phyloP scores from a whole-genome alignment of 2,888 invertebrate species.

The Colostygia pectinataria region DNA sequence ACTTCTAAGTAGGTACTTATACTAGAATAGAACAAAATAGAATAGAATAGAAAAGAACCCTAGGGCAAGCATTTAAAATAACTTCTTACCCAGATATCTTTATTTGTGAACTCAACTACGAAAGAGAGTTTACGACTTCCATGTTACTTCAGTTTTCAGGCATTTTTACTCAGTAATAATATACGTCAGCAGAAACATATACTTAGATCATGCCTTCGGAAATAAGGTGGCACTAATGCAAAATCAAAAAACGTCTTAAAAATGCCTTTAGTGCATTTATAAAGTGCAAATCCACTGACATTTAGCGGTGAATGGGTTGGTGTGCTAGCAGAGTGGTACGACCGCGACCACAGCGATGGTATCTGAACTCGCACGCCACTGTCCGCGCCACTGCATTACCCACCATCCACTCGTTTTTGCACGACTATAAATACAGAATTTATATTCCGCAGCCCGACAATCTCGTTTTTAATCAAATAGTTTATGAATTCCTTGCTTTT shows the following conservation, averaged over 20 bases:
- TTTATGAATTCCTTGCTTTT: slow-evolving; percentile 29
- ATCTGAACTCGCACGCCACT: slow-evolving; percentile 49
- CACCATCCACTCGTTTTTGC: slow-evolving; percentile 31
- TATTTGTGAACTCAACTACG: too few species aligned
- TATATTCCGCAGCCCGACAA: slow-evolving; percentile 28
- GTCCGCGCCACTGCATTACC: slow-evolving; percentile 32
- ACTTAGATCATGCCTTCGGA: too few species aligned
- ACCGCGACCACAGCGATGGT: slow-evolving; percentile 45
- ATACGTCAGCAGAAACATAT: too few species aligned
- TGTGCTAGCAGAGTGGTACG: slow-evolving; percentile 20
- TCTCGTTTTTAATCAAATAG: slow-evolving; percentile 28
- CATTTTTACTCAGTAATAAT: too few species aligned
- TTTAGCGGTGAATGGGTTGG: slow-evolving; percentile 12
- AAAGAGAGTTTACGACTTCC: too few species aligned
- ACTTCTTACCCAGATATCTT: too few species aligned
- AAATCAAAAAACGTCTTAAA: too few species aligned
- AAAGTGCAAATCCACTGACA: background rate
- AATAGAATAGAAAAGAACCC: too few species aligned
- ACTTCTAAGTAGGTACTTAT: too few species aligned
- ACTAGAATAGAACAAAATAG: too few species aligned
- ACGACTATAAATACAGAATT: slow-evolving; percentile 35
- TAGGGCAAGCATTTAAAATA: too few species aligned
- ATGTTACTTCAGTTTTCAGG: too few species aligned
- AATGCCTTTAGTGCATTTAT: background rate
- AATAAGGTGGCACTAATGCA: background rate